A percentile compares a stretch with the other conserved stretches of the same genome.
Evolutionary conservation across 2,113 vertebrate genomes (phyloP).

Genomic region (Tragelaphus buxtoni): DNA sequence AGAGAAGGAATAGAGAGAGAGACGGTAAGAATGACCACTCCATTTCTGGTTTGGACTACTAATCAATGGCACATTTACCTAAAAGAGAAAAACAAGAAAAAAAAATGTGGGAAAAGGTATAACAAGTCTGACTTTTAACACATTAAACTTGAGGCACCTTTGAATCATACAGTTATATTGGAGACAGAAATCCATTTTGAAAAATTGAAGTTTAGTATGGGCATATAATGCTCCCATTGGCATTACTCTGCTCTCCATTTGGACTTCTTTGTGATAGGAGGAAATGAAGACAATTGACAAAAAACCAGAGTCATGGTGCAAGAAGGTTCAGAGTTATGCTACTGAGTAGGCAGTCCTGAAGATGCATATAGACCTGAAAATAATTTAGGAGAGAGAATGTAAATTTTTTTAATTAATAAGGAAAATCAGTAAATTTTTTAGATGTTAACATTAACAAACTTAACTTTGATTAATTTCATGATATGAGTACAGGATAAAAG

Average conservation of each 20-base stretch:
- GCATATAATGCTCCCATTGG: not conserved
- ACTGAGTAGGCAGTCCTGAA: not conserved
- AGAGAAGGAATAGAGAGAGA: not conserved
- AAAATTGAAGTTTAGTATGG: not conserved
- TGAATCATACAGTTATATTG: not conserved
- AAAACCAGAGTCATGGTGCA: not conserved
- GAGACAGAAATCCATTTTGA: not conserved
- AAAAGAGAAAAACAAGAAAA: not conserved
- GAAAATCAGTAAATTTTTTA: not conserved
- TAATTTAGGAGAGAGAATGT: not conserved
- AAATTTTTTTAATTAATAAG: not conserved
- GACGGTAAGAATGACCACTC: not conserved
- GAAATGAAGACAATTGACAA: not conserved
- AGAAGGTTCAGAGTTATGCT: not conserved
- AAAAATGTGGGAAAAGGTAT: not conserved
- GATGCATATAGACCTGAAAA: not conserved
- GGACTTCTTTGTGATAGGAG: not conserved
- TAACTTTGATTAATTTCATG: not conserved
- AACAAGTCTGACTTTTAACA: not conserved
- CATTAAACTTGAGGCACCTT: not conserved
- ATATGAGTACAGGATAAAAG: not conserved
- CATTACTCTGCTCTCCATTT: not conserved
- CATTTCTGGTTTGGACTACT: not conserved
- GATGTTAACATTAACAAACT: not conserved
- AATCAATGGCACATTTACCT: not conserved